A percentile compares a stretch with the other conserved stretches of the same genome.
phyloP scores from a whole-genome alignment of 2,888 invertebrate species.

The Dorcus hopei region DNA sequence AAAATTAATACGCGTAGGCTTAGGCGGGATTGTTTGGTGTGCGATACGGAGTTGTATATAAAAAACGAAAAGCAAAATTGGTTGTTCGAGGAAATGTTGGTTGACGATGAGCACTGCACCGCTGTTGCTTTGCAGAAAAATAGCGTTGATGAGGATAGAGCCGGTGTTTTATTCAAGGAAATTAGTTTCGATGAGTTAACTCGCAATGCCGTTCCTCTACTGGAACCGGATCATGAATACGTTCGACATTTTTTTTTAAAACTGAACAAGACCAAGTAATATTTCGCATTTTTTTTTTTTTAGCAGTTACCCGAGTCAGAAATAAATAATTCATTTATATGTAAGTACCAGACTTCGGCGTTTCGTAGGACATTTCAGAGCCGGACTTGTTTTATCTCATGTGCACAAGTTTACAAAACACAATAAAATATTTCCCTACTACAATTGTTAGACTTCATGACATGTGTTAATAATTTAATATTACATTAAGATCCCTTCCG shows the following conservation, averaged over 20 bases:
- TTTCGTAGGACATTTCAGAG: no score
- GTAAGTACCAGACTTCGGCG: no score
- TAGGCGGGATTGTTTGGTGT: slow-evolving; percentile 49
- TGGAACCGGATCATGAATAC: slow-evolving; percentile 56
- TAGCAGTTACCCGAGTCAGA: background rate
- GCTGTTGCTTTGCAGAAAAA: slow-evolving; percentile 63
- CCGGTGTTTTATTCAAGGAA: slow-evolving; percentile 49
- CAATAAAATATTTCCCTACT: no score
- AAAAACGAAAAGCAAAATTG: slow-evolving; percentile 60
- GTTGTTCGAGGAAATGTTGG: slow-evolving; percentile 79
- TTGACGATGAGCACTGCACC: slow-evolving; percentile 74
- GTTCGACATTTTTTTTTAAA: slow-evolving; percentile 37
- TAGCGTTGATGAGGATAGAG: slow-evolving; percentile 21
- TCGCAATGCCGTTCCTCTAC: slow-evolving; percentile 51
- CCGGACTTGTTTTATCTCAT: no score
- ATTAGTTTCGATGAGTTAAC: slow-evolving; percentile 62
- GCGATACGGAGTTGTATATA: slow-evolving; percentile 65
- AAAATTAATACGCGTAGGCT: slow-evolving; percentile 57
- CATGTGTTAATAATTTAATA: no score
- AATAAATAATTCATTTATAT: background rate
- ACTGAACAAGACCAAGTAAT: background rate
- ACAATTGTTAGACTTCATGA: no score
- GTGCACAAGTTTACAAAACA: no score
- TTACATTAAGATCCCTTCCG: no score
- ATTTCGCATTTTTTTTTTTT: no score